phyloP scores from a whole-genome alignment of 1,140 invertebrate genomes.

The Heliconius melpomene region DNA sequence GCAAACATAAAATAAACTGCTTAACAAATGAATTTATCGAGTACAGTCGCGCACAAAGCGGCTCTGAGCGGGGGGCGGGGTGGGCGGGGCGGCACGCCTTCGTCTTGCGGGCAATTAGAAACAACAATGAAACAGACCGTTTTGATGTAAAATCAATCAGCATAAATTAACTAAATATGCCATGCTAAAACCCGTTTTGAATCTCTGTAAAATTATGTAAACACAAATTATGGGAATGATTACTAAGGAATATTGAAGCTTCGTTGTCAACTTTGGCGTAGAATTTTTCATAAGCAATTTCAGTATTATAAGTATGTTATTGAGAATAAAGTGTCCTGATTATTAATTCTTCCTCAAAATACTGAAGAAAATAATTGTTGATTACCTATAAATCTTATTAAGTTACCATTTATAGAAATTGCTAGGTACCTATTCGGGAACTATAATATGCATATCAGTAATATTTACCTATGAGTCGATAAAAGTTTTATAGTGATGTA shows the following conservation, averaged over 20 bases:
- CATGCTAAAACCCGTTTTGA: slow-evolving; percentile 33
- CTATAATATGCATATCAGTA: too few relatives aligned
- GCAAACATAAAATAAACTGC: slow-evolving; percentile 51
- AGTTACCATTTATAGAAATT: too few relatives aligned
- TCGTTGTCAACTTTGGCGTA: not conserved
- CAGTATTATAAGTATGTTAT: too few relatives aligned
- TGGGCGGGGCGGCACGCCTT: slow-evolving; percentile 65
- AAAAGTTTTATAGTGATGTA: too few relatives aligned
- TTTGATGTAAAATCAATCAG: slow-evolving; percentile 62
- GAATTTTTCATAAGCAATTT: not conserved
- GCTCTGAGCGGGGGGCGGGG: slow-evolving; percentile 54
- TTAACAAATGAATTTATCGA: slow-evolving; percentile 47
- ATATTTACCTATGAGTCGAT: too few relatives aligned
- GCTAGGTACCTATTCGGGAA: too few relatives aligned
- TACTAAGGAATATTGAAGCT: not conserved
- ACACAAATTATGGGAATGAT: slow-evolving; percentile 26
- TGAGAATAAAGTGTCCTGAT: too few relatives aligned
- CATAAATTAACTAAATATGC: slow-evolving; percentile 47
- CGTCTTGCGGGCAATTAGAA: slow-evolving; percentile 62
- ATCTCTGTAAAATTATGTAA: slow-evolving; percentile 41
- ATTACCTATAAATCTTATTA: too few relatives aligned
- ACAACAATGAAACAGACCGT: slow-evolving; percentile 57
- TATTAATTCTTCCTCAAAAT: too few relatives aligned
- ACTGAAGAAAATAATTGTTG: too few relatives aligned
- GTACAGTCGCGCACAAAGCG: slow-evolving; percentile 57